Conservation (phyloP, 1,140 invertebrate species). For the Cheumatopsyche charites region DNA sequence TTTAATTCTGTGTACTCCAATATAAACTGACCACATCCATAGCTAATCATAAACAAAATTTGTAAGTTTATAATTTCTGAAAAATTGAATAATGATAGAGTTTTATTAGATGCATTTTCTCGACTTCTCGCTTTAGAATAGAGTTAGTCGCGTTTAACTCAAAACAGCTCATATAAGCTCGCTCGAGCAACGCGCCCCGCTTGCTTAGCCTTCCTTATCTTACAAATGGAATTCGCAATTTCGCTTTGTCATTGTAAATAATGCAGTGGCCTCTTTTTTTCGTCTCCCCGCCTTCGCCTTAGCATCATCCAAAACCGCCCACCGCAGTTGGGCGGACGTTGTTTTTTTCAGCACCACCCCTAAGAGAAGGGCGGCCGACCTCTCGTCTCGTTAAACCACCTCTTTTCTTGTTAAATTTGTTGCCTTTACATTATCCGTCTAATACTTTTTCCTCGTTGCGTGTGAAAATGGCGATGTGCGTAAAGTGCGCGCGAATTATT, state of each 20-base stretch:
- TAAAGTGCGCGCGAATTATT: no score
- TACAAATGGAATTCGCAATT: constrained; percentile 48
- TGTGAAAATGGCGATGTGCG: background rate
- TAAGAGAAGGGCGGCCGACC: background rate
- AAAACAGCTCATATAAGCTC: background rate
- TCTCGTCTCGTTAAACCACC: constrained; percentile 24
- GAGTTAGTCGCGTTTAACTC: no score
- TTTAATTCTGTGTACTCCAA: no score
- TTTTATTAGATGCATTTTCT: no score
- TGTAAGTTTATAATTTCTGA: no score
- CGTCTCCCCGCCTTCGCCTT: background rate
- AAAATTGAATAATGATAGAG: no score
- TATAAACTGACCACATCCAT: no score
- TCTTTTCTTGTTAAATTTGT: constrained; percentile 38
- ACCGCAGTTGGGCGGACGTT: no score
- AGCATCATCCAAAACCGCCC: background rate
- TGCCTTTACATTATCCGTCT: constrained; percentile 18
- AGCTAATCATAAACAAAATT: no score
- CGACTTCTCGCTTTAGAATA: no score
- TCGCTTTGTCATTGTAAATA: constrained; percentile 49
- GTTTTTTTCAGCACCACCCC: background rate
- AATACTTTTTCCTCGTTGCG: background rate
- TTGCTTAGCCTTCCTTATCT: constrained; percentile 39
- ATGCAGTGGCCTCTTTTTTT: constrained; percentile 40
- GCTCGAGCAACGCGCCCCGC: background rate